Evolutionary conservation across 2,113 vertebrate genomes (phyloP).

Genomic region (Nesogale talazaci): DNA sequence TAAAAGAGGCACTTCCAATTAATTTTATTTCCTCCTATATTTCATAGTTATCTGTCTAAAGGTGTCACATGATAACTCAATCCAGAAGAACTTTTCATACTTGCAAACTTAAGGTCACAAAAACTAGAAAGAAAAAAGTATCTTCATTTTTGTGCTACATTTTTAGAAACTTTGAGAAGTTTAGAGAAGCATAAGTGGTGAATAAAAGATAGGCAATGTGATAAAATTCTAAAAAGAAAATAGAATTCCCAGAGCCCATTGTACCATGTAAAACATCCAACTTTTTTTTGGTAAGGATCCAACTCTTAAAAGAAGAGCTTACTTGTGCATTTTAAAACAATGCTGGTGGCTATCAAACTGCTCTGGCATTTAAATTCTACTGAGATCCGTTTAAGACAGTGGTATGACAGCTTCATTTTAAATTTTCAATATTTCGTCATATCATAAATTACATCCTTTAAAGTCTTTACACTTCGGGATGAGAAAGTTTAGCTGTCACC

Average conservation of each 20-base stretch:
- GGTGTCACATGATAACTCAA: background rate
- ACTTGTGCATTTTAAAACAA: conserved; percentile 18
- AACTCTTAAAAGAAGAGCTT: background rate
- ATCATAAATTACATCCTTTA: conserved; percentile 35
- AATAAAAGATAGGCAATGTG: conserved; percentile 23
- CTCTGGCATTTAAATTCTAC: background rate
- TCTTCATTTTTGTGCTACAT: background rate
- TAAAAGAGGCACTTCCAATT: conserved; percentile 2
- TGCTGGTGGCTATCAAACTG: background rate
- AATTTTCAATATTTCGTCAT: background rate
- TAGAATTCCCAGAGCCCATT: background rate
- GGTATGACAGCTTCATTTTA: background rate
- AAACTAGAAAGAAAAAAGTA: background rate
- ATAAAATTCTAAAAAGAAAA: conserved; percentile 1
- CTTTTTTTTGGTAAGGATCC: no score
- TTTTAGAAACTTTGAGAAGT: background rate
- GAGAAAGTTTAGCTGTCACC: background rate
- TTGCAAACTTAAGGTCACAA: background rate
- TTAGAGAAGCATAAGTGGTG: background rate
- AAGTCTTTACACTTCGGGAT: background rate
- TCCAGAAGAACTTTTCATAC: background rate
- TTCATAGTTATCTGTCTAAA: background rate
- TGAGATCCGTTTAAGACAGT: background rate
- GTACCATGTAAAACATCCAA: background rate
- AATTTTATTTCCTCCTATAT: background rate